Evolutionary conservation across 2,888 invertebrate genomes (phyloP).

Genomic region (Idaea dimidiata): DNA sequence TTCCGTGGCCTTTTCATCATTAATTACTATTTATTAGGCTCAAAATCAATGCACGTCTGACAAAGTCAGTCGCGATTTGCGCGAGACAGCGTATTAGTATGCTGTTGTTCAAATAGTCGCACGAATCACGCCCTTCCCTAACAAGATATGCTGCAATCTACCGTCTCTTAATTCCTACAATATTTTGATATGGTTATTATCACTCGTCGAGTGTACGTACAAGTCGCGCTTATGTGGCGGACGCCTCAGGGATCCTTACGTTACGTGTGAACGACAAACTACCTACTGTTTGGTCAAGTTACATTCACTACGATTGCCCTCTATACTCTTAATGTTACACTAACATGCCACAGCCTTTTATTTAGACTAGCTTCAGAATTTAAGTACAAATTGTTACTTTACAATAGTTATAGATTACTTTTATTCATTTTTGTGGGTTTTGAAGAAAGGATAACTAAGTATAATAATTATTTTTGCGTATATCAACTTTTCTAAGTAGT

Average conservation of each 20-base stretch:
- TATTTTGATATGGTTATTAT: background rate
- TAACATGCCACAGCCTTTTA: constrained; percentile 4
- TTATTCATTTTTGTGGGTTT: background rate
- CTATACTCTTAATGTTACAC: background rate
- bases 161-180: background rate
- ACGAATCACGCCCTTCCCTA: background rate
- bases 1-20: background rate
- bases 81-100: background rate
- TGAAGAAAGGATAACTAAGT: background rate
- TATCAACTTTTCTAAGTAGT: background rate
- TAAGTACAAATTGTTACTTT: background rate
- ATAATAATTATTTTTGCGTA: background rate
- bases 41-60: background rate
- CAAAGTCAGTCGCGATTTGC: background rate
- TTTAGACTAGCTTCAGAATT: constrained; percentile 3
- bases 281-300: constrained; percentile 2
- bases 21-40: background rate
- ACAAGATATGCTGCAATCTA: background rate
- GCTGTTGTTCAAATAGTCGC: background rate
- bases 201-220: background rate
- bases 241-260: constrained; percentile 16
- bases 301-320: background rate
- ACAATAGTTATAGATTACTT: background rate
- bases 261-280: constrained; percentile 14
- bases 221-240: constrained; percentile 11